Conservation (phyloP, 2,888 invertebrate genomes). For the Ditula angustiorana region DNA sequence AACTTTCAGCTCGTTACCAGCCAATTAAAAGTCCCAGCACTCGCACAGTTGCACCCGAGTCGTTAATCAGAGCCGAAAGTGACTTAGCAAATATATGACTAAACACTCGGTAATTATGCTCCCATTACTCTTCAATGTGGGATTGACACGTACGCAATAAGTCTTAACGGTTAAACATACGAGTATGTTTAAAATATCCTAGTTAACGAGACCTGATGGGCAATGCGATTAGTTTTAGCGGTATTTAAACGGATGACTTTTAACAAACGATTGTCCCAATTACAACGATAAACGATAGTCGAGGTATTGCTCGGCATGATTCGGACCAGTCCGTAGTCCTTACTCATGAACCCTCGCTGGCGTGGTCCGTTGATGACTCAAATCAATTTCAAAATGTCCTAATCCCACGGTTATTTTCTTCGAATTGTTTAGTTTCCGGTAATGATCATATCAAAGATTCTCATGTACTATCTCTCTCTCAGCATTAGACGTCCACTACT, state of each 20-base stretch:
- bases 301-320: too few species aligned
- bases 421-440: too few species aligned
- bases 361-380: too few species aligned
- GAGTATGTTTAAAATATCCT: not conserved
- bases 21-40: constrained; percentile 72
- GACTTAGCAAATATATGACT: constrained; percentile 51
- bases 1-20: constrained; percentile 72
- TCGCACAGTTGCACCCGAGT: constrained; percentile 52
- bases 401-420: too few species aligned
- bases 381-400: too few species aligned
- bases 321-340: too few species aligned
- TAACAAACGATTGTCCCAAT: not conserved
- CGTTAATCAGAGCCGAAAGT: constrained; percentile 74
- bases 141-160: constrained; percentile 17
- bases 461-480: too few species aligned
- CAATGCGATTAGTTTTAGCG: not conserved
- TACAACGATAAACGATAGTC: too few species aligned
- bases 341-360: too few species aligned
- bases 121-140: constrained; percentile 15
- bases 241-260: not conserved
- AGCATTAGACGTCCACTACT: too few species aligned
- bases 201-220: constrained; percentile 1
- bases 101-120: constrained; percentile 27
- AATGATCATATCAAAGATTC: not conserved
- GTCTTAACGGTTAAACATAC: constrained; percentile 19